Base-by-base conservation (phyloP, 2,113 vertebrate species). In the Prionailurus viverrinus region DNA sequence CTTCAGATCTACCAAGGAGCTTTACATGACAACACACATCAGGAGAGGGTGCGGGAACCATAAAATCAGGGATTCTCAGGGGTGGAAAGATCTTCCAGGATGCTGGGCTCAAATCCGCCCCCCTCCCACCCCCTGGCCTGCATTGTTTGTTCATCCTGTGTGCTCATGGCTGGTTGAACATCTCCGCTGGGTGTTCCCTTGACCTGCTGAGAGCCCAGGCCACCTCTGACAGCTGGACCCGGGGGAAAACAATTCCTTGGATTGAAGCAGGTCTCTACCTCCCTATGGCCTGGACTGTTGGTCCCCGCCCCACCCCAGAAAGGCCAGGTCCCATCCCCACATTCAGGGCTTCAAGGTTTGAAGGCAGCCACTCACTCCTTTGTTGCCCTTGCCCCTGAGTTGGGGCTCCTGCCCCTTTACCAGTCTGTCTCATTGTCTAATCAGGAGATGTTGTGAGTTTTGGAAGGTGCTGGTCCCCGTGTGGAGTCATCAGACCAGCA, bases 101-200 rank as follows among this genome's bases (percentile, higher is more conserved):
- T 15, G 1, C 0, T 5, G 13, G 27, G n/a, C 61, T 73, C 45
- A 12, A 14, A 6, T 1, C 11, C 1, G 1, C 9, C 7, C 8
- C 3, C 1, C 7, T 55, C 27, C 31, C 18, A 55, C 39, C 2
- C 39, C 19, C 36, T 7, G 13, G 41, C 53, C 65, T 36, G 18
- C 29, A 8, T 12, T 25, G 53, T 48, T 12, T 25, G 53, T 48
- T 36, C 11, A 7, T 63, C 63, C 58, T 21, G 45, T 78, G 83
- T 39, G 16, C 61, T 11, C 7, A 18, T 12, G 39, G 29, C 45
- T 1, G n/a, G 7, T 63, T 31, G 51, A 7, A 36, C 3, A 2
- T 36, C 66, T 36, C 36, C 23, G 3, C 18, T 3, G 41, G 13
- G 4, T 14, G 5, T 39, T 61, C 19, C 12, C 23, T 71, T 12